A percentile compares a stretch with the other conserved stretches of the same genome.
phyloP scores from a whole-genome alignment of 1,140 invertebrate species.

The Micrasema minimum region DNA sequence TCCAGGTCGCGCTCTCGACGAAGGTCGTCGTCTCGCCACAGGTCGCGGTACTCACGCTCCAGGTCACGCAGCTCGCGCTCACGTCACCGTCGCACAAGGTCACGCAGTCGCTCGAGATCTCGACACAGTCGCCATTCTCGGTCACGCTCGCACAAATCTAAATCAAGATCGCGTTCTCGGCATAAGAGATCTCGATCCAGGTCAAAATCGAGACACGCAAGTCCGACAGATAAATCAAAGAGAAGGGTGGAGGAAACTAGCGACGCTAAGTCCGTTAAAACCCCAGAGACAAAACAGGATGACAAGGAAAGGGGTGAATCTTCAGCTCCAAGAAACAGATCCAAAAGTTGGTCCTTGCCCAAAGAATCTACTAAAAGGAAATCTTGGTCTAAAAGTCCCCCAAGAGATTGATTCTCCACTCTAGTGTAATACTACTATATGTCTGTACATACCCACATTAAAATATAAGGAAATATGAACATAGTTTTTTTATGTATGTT shows the following conservation, averaged over 20 bases:
- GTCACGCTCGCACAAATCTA: slow-evolving; percentile 46
- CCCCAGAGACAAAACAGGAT: slow-evolving; percentile 7
- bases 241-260: not conserved
- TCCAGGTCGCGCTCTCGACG: slow-evolving; percentile 56
- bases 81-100: slow-evolving; percentile 20
- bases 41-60: slow-evolving; percentile 49
- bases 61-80: slow-evolving; percentile 47
- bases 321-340: slow-evolving; percentile 2
- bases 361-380: slow-evolving; percentile 53
- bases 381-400: slow-evolving; percentile 58
- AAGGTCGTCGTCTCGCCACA: slow-evolving; percentile 47
- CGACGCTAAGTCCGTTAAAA: not conserved
- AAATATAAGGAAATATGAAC: too few species aligned
- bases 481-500: too few species aligned
- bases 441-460: too few species aligned
- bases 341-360: slow-evolving; percentile 52
- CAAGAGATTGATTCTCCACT: slow-evolving; percentile 16
- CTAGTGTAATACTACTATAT: too few species aligned
- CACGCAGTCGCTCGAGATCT: slow-evolving; percentile 18
- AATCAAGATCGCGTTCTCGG: slow-evolving; percentile 45
- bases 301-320: not conserved
- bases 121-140: slow-evolving; percentile 29
- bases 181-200: slow-evolving; percentile 37
- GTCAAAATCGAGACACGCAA: slow-evolving; percentile 6
- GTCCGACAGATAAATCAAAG: slow-evolving; percentile 10